phyloP scores from a whole-genome alignment of 2,797 vertebrate species.

The Epinephelus malabaricus region DNA sequence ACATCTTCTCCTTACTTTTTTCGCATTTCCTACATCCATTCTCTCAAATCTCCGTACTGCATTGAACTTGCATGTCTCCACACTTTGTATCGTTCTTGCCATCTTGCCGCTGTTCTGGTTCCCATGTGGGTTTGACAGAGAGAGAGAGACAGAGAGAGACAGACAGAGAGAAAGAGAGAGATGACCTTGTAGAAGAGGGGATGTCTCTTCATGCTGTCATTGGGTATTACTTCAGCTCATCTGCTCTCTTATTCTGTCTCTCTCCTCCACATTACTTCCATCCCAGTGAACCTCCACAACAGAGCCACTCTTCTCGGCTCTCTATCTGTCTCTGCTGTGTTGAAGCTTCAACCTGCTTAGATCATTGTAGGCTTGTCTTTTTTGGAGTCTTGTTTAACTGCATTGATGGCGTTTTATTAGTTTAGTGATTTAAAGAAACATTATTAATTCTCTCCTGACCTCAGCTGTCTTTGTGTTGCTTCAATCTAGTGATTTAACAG shows the following conservation, averaged over 20 bases:
- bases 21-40: background rate
- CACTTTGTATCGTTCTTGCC: background rate
- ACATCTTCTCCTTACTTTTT: background rate
- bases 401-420: background rate
- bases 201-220: constrained; percentile 71
- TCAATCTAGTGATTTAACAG: background rate
- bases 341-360: constrained; percentile 12
- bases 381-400: constrained; percentile 1
- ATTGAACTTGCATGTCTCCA: background rate
- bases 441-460: background rate
- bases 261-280: constrained; percentile 59
- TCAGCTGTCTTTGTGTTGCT: background rate
- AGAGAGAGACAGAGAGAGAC: constrained; percentile 1
- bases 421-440: constrained; percentile 1
- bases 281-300: constrained; percentile 57
- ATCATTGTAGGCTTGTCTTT: background rate
- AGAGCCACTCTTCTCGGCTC: constrained; percentile 36
- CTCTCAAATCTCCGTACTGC: background rate
- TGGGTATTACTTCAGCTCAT: constrained; percentile 73
- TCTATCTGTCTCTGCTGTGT: background rate
- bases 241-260: constrained; percentile 58
- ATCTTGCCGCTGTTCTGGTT: constrained; percentile 38
- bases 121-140: constrained; percentile 39
- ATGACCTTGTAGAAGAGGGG: constrained; percentile 63
- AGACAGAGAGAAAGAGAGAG: constrained; percentile 7